These are phyloP conservation scores for Dicrurus megarhynchus DNA, from an alignment of 2,113 vertebrate genomes.

Conservation along the genomic window DNA sequence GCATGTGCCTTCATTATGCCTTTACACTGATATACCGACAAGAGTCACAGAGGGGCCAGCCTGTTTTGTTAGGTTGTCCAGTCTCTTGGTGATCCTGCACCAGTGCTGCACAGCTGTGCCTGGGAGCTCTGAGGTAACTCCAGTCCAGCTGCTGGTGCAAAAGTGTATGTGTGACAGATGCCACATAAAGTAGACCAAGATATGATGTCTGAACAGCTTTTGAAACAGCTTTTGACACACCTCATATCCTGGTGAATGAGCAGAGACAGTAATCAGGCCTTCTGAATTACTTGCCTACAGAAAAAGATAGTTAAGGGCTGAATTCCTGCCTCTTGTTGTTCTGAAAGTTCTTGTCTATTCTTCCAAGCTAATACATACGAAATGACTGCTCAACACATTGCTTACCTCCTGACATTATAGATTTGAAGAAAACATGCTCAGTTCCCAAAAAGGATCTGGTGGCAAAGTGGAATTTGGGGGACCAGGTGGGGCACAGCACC, in stretches of 20 bases:
- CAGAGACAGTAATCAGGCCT: background rate
- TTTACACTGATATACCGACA: accelerated
- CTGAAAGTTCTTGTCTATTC: background rate
- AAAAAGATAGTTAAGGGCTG: background rate
- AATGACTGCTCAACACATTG: background rate
- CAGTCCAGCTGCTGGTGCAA: background rate
- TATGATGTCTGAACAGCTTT: background rate
- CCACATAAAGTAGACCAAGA: background rate
- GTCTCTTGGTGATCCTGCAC: too few species aligned
- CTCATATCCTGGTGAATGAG: background rate
- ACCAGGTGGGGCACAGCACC: background rate
- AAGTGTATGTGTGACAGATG: background rate
- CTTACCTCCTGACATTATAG: background rate
- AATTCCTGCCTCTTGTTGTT: background rate
- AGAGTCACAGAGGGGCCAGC: background rate
- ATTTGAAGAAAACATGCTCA: background rate
- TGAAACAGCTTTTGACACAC: background rate
- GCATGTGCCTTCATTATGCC: background rate
- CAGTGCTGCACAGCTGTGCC: background rate
- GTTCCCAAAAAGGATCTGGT: background rate
- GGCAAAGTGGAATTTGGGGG: background rate
- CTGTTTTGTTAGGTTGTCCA: background rate
- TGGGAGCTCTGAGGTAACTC: background rate
- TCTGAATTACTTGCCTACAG: background rate
- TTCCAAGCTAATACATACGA: background rate